Evolutionary conservation across 2,797 vertebrate genomes (phyloP).

Genomic region (Psittacula derbiana): DNA sequence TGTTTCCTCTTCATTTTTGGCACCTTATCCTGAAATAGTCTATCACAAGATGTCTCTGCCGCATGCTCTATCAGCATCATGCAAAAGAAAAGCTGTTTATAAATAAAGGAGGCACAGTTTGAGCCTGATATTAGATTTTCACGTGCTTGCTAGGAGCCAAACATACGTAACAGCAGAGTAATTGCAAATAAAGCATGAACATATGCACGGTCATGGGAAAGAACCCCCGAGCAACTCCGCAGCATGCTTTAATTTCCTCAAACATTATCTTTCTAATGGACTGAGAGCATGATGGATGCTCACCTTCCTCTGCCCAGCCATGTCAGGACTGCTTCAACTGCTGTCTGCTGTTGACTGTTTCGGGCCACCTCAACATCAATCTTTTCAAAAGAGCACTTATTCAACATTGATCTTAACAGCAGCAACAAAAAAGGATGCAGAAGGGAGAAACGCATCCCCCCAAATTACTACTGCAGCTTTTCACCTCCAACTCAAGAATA

Average conservation of each 20-base stretch:
- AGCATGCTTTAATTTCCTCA: not conserved
- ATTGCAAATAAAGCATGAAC: conserved; percentile 24
- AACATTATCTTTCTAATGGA: not conserved
- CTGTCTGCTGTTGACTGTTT: not conserved
- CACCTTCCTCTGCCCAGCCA: not conserved
- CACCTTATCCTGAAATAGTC: conserved; percentile 14
- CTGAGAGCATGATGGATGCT: not conserved
- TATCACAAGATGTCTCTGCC: conserved; percentile 40
- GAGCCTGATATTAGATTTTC: conserved; percentile 22
- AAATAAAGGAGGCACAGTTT: conserved; percentile 27
- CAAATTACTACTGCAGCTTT: not conserved
- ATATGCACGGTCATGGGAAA: not conserved
- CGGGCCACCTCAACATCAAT: not conserved
- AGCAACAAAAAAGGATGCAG: not conserved
- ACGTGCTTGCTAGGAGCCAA: conserved; percentile 20
- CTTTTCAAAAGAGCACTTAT: not conserved
- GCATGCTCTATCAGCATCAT: not conserved
- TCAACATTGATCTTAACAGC: not conserved
- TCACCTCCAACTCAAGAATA: not conserved
- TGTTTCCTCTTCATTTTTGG: conserved; percentile 12
- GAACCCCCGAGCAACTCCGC: not conserved
- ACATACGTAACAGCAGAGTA: conserved; percentile 4
- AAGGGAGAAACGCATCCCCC: not conserved
- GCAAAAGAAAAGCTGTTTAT: conserved; percentile 39
- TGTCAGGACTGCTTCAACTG: not conserved